Base-by-base conservation (phyloP, 2,888 invertebrate species). In the Lucinisca nassula region DNA sequence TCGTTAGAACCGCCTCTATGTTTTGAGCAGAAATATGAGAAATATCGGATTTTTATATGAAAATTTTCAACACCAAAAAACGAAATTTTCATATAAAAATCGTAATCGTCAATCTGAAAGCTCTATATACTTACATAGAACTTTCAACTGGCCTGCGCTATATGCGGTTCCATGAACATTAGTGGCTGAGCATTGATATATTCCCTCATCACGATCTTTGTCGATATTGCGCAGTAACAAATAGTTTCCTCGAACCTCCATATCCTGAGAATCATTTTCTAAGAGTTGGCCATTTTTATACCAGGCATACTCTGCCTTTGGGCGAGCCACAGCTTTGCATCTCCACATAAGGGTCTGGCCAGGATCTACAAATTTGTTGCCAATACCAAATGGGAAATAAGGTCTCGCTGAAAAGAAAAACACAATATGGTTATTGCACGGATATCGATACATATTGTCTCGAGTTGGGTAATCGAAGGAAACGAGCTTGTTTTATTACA, bases 101-200 rank as follows among this genome's bases (percentile, higher is more conserved):
- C n/a, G n/a, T n/a, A n/a, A n/a, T n/a, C n/a, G n/a, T n/a, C n/a
- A n/a, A n/a, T n/a, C n/a, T n/a, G n/a, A n/a, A n/a, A n/a, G n/a
- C 51, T 49, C 17, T 49, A 17, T 49, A 24, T 55, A 96, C 97
- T 98, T 97, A 97, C 98, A 98, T 78, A 99, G 97, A 49, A 99
- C 98, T 93, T 98, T 97, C 38, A 99, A 97, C 94, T 99, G 98
- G 0, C 98, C 99, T 6, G 98, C 98, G 0, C 98, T 98, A 96
- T 98, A 99, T 86, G 97, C 97, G 0, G 98, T 98, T 95, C 98
- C 98, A 10, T 99, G 96, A 92, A 98, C 98, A 97, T 99, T 99
- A 82, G 97, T 97, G 0, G 99, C 99, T 93, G 98, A 97, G 95
- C 99, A 99, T 95, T 99, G 99, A 96, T 98, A 99, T 98, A 99